These are phyloP conservation scores for Phycodurus eques DNA, from an alignment of 2,113 vertebrate genomes.

Conservation along the genomic window DNA sequence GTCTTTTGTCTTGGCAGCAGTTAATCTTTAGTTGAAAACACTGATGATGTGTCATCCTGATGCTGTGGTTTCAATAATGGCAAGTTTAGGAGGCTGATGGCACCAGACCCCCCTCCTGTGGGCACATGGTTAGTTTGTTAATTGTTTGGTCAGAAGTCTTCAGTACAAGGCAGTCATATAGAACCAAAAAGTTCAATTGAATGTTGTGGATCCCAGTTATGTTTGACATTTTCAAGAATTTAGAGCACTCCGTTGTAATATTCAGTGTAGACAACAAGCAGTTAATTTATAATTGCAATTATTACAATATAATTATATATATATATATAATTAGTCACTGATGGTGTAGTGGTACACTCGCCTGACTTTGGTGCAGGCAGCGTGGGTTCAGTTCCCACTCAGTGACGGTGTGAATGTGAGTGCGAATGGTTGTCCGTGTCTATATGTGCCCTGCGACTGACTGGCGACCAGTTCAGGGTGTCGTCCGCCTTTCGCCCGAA, in stretches of 20 bases:
- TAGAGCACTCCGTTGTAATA: conserved; percentile 25
- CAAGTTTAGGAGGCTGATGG: conserved; percentile 56
- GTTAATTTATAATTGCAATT: conserved; percentile 20
- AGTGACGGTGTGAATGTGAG: too few species aligned
- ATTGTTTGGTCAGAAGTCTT: conserved; percentile 46
- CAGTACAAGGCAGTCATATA: conserved; percentile 9
- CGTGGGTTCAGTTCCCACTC: too few species aligned
- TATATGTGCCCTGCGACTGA: too few species aligned
- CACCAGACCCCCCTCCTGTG: conserved; percentile 57
- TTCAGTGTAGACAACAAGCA: conserved; percentile 26
- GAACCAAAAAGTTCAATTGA: conserved; percentile 1
- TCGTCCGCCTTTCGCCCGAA: too few species aligned
- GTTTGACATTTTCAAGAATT: conserved; percentile 29
- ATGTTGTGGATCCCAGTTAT: neutral
- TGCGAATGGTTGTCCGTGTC: too few species aligned
- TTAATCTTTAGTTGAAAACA: conserved; percentile 24
- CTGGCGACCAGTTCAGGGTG: too few species aligned
- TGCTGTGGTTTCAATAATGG: conserved; percentile 65
- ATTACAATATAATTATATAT: too few species aligned
- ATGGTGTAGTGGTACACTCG: too few species aligned
- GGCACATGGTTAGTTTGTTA: conserved; percentile 18
- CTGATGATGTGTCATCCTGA: conserved; percentile 23
- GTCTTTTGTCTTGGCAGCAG: conserved; percentile 20
- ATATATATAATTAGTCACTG: too few species aligned
- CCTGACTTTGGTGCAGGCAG: too few species aligned